Conservation (phyloP, 2,888 invertebrate species). For the Acanthopleura granulata region DNA sequence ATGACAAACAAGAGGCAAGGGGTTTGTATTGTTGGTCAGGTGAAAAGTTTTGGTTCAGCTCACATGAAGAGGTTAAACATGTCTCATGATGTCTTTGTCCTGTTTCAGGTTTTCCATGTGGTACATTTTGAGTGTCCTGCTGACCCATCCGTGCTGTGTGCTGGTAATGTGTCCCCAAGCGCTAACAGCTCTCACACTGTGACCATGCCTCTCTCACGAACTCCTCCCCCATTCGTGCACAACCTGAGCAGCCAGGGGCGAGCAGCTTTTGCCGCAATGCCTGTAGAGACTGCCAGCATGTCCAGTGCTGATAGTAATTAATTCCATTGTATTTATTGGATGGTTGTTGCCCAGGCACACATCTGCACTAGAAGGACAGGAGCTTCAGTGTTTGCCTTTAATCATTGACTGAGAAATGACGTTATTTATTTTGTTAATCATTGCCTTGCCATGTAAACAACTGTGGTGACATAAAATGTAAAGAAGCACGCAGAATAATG, state of each 20-base stretch:
- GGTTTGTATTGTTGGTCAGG: no score
- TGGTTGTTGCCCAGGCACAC: not conserved
- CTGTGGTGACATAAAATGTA: no score
- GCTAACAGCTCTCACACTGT: not conserved
- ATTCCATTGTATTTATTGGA: not conserved
- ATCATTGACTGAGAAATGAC: no score
- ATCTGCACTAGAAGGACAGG: no score
- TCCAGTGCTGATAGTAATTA: constrained; percentile 14
- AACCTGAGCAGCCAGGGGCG: not conserved
- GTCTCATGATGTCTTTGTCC: constrained; percentile 20
- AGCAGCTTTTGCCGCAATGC: not conserved
- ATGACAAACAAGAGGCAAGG: no score
- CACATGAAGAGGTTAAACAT: no score
- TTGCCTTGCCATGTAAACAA: no score
- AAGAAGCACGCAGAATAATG: no score
- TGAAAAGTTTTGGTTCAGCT: no score
- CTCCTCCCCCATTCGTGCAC: not conserved
- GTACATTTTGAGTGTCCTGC: constrained; percentile 96
- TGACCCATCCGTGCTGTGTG: constrained; percentile 30
- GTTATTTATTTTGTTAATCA: no score
- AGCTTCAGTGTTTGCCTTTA: no score
- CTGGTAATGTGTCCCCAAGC: not conserved
- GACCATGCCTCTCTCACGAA: not conserved
- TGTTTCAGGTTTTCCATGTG: constrained; percentile 94
- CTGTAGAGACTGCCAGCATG: constrained; percentile 16